Conservation (phyloP, 2,113 vertebrate genomes). For the Phainopepla nitens region DNA sequence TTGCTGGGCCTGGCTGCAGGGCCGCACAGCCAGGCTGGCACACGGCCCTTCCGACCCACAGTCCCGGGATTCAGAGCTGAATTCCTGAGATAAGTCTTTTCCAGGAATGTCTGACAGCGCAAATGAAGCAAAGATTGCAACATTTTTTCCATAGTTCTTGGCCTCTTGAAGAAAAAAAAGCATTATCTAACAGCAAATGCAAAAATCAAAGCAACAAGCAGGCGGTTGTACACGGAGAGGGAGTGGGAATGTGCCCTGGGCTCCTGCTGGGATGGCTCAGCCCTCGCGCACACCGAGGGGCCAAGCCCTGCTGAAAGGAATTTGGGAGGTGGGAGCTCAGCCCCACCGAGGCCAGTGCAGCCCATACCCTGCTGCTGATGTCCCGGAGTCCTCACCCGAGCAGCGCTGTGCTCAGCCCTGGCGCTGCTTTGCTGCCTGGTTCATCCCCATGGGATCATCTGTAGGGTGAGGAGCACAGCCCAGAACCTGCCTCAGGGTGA, state of each 20-base stretch:
- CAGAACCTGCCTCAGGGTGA: not conserved
- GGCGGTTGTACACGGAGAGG: not conserved
- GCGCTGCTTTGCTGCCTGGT: not conserved
- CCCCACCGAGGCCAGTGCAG: fast-evolving
- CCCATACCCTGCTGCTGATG: not conserved
- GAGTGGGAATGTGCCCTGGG: not conserved
- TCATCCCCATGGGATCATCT: fast-evolving
- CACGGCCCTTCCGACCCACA: not conserved
- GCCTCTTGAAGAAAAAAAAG: not conserved
- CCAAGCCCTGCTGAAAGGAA: not conserved
- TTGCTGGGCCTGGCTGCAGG: fast-evolving
- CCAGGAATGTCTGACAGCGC: constrained; percentile 52
- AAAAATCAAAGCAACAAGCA: not conserved
- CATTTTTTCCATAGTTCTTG: constrained; percentile 49
- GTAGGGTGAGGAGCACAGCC: not conserved
- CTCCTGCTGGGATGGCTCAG: not conserved
- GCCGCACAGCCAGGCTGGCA: not conserved
- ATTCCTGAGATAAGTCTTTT: constrained; percentile 64
- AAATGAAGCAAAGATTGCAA: constrained; percentile 22
- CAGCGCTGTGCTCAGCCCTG: not conserved
- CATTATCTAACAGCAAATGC: not conserved
- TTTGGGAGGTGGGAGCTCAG: not conserved
- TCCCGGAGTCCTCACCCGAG: fast-evolving
- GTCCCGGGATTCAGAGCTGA: not conserved
- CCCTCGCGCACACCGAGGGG: fast-evolving